phyloP scores from a whole-genome alignment of 2,113 vertebrate genomes.

The Buteo buteo region DNA sequence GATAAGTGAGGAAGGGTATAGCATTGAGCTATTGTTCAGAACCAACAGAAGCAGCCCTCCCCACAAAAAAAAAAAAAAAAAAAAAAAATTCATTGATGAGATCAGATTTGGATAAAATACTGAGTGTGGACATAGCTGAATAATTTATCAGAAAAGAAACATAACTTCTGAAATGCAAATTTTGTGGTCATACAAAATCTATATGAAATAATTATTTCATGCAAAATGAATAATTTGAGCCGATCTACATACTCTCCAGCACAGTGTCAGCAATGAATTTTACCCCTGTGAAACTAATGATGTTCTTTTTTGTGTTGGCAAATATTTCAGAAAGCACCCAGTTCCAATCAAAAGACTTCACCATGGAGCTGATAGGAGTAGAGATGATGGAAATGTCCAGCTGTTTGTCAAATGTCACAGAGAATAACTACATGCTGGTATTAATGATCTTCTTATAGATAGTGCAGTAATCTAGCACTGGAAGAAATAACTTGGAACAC shows the following conservation, averaged over 20 bases:
- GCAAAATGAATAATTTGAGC: background rate
- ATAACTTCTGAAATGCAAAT: background rate
- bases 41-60: fast-evolving
- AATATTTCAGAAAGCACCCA: background rate
- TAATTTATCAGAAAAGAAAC: background rate
- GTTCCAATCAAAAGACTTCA: background rate
- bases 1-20: background rate
- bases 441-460: background rate
- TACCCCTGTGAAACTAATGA: background rate
- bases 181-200: background rate
- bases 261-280: background rate
- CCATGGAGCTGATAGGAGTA: background rate
- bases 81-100: fast-evolving
- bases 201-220: background rate
- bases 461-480: background rate
- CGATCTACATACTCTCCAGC: fast-evolving
- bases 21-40: background rate
- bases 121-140: background rate
- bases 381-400: background rate
- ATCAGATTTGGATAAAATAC: background rate
- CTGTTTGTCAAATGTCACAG: background rate
- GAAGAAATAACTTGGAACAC: background rate
- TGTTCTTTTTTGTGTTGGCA: background rate
- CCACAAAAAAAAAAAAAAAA: no score
- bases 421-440: background rate